Base-by-base conservation (phyloP, 1,140 invertebrate genomes). In the Ooceraea biroi region DNA sequence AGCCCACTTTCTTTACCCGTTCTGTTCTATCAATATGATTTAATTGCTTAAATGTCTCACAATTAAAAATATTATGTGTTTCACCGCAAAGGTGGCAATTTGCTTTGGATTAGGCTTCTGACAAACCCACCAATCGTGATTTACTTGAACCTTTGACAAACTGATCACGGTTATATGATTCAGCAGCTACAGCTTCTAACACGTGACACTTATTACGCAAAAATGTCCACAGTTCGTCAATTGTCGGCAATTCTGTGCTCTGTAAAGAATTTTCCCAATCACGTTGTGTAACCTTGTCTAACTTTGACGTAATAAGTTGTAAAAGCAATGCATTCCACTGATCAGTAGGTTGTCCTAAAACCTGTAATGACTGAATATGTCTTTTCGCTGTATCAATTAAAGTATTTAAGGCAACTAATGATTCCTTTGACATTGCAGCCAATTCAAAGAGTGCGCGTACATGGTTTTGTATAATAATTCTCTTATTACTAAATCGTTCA, bases 281-380 rank as follows among this genome's bases (percentile, higher is more conserved):
- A 0, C 12, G 14, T n/a, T 44, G 0, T 7, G 60, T 63, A n/a
- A 12, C 8, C 5, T 46, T 65, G 10, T 65, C 63, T 0, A 65
- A 1, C 14, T 46, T 65, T 17, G 63, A 44, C 1, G 12, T n/a
- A 19, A 65, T 65, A 3, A 65, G 25, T 0, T 65, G 44, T 8
- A 65, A 12, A 19, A 65, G 44, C 36, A 65, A 44, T 44, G 36
- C 63, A 65, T 65, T 8, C 63, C 63, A 65, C 5, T 8, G n/a
- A 22, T 41, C 36, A 4, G 14, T 41, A 0, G 30, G 63, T n/a
- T 46, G 63, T 2, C 30, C 63, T 19, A 65, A 22, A 14, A 17
- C 36, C 4, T 4, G 7, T 46, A 65, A 46, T 2, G 63, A 65
- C 1, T 46, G 30, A 12, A 65, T 19, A 12, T 65, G 63, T 46